A percentile compares a stretch with the other conserved stretches of the same genome.
phyloP scores from a whole-genome alignment of 2,113 vertebrate species.

The Hylia prasina region DNA sequence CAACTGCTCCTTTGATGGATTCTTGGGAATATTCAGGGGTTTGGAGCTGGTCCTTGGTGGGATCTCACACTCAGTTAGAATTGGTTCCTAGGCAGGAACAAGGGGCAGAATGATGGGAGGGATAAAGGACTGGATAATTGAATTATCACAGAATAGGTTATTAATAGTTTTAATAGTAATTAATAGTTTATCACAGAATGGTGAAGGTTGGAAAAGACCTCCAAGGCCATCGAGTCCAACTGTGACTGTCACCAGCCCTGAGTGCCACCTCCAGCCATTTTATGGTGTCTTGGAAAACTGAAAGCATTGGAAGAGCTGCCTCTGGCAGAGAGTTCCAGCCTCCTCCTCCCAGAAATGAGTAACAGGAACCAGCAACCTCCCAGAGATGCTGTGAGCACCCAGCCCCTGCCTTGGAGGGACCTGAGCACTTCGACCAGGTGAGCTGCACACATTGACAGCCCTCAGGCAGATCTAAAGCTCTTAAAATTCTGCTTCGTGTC shows the following conservation, averaged over 20 bases:
- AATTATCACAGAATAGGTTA: too few species aligned
- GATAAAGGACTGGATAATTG: neutral
- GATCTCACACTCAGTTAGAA: neutral
- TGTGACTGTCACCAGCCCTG: neutral
- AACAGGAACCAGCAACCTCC: neutral
- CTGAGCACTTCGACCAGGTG: neutral
- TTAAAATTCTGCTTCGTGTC: accelerated
- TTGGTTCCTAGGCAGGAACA: neutral
- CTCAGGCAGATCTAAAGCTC: neutral
- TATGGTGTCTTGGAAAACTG: neutral
- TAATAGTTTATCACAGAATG: neutral
- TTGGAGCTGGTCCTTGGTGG: neutral
- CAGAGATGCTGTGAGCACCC: neutral
- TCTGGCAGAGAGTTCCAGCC: neutral
- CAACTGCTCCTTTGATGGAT: neutral
- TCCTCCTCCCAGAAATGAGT: neutral
- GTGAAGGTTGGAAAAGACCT: neutral
- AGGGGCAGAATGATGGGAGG: too few species aligned
- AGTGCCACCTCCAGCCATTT: neutral
- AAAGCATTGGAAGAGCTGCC: neutral
- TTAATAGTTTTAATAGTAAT: neutral
- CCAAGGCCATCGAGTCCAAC: accelerated
- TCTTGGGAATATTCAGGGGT: neutral
- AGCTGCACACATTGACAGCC: neutral
- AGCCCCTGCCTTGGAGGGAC: neutral